Percentiles rank a stretch among this genome's conserved stretches.
phyloP scores from a whole-genome alignment of 2,797 vertebrate genomes.

The Clarias platycephalus region DNA sequence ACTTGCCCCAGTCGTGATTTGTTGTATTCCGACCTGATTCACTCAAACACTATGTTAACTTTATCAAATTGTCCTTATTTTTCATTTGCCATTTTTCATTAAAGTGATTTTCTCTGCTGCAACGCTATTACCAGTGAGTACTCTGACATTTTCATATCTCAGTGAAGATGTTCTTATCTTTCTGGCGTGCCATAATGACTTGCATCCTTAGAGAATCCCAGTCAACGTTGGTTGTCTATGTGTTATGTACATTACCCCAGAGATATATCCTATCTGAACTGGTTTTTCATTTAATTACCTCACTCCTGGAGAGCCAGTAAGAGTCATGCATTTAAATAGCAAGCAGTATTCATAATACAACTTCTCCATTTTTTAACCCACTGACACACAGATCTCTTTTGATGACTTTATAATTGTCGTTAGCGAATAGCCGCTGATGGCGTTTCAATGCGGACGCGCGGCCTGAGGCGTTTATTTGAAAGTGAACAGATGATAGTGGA shows the following conservation, averaged over 20 bases:
- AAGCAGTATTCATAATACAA: slow-evolving; percentile 41
- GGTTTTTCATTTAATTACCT: slow-evolving; percentile 63
- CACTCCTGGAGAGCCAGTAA: slow-evolving; percentile 50
- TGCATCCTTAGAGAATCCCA: slow-evolving; percentile 53
- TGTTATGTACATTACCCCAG: slow-evolving; percentile 67
- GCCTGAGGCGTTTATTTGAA: slow-evolving; percentile 58
- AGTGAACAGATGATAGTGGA: slow-evolving; percentile 65
- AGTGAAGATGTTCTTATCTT: slow-evolving; percentile 47
- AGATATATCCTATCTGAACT: slow-evolving; percentile 65
- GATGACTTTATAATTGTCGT: slow-evolving; percentile 57
- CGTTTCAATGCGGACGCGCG: slow-evolving; percentile 58
- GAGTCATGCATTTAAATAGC: slow-evolving; percentile 41
- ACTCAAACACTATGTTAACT: neutral
- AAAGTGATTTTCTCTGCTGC: slow-evolving; percentile 35
- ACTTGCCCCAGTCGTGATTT: slow-evolving; percentile 5
- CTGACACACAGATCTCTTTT: slow-evolving; percentile 48
- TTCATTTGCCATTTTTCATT: slow-evolving; percentile 19
- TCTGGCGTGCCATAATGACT: slow-evolving; percentile 51
- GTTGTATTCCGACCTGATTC: neutral
- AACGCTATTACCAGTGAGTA: slow-evolving; percentile 39
- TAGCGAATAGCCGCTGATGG: slow-evolving; percentile 51
- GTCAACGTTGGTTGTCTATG: slow-evolving; percentile 66
- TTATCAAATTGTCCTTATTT: slow-evolving; percentile 9
- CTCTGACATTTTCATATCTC: slow-evolving; percentile 52
- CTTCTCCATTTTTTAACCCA: slow-evolving; percentile 50